Evolutionary conservation across 1,140 invertebrate genomes (phyloP).

Genomic region (Spodoptera litura): DNA sequence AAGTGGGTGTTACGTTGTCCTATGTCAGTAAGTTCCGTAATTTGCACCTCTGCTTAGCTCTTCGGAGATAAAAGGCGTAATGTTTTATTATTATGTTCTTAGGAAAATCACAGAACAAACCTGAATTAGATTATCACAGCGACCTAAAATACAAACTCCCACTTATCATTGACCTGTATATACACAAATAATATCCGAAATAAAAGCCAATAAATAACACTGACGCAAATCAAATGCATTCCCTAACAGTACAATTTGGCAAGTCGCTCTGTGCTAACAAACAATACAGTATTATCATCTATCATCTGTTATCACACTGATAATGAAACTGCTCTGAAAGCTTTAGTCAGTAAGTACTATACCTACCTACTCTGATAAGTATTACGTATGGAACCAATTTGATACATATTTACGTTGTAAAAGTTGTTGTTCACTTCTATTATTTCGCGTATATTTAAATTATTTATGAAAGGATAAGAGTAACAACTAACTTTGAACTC

Average conservation of each 20-base stretch:
- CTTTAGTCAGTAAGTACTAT: background rate
- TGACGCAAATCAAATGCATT: constrained; percentile 31
- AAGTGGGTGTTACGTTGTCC: too few relatives aligned
- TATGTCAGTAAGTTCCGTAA: too few relatives aligned
- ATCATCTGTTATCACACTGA: constrained; percentile 14
- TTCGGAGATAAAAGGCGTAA: too few relatives aligned
- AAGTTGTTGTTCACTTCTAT: too few relatives aligned
- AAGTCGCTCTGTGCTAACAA: background rate
- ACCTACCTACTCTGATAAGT: background rate
- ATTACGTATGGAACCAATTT: background rate
- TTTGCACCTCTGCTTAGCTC: too few relatives aligned
- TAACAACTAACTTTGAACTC: too few relatives aligned
- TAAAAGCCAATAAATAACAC: background rate
- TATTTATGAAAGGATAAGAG: too few relatives aligned
- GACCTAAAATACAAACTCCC: too few relatives aligned
- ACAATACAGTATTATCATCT: constrained; percentile 23
- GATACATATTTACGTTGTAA: background rate
- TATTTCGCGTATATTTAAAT: too few relatives aligned
- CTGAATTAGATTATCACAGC: too few relatives aligned
- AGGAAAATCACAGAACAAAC: too few relatives aligned
- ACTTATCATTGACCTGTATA: background rate
- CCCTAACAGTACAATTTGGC: constrained; percentile 12
- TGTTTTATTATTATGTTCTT: too few relatives aligned
- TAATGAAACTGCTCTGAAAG: constrained; percentile 27
- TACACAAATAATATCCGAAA: background rate